A percentile compares a stretch with the other conserved stretches of the same genome.
Evolutionary conservation across 2,888 invertebrate species (phyloP).

Genomic region (Caradrina clavipalpis): DNA sequence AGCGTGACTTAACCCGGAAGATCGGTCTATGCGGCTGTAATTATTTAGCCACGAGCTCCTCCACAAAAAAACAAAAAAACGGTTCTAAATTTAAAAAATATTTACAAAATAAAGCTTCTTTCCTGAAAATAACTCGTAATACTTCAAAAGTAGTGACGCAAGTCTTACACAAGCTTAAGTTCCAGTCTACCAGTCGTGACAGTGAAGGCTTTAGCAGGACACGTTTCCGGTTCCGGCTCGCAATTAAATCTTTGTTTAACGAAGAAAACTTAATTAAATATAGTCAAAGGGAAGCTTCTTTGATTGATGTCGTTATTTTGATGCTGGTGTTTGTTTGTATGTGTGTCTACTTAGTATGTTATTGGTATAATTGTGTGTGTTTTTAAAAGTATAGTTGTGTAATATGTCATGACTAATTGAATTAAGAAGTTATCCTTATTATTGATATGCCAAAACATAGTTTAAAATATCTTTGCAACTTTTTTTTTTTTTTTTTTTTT

Average conservation of each 20-base stretch:
- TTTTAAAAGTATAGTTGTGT: too few species aligned
- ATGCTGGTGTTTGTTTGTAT: background rate
- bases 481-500: too few species aligned
- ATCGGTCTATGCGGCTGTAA: too few species aligned
- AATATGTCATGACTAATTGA: too few species aligned
- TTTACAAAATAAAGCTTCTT: constrained; percentile 14
- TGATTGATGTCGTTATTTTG: constrained; percentile 40
- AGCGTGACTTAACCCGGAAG: too few species aligned
- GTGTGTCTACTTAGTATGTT: too few species aligned
- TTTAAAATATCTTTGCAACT: too few species aligned
- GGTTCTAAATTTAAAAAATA: background rate
- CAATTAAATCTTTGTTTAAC: constrained; percentile 65
- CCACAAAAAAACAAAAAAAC: background rate
- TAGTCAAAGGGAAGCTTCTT: constrained; percentile 54
- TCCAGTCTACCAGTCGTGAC: constrained; percentile 57
- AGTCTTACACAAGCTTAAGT: constrained; percentile 58
- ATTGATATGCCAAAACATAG: too few species aligned
- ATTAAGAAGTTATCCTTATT: too few species aligned
- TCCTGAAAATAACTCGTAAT: constrained; percentile 37
- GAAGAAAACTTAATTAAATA: constrained; percentile 64
- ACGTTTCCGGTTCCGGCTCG: constrained; percentile 59
- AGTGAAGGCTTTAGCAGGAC: constrained; percentile 61
- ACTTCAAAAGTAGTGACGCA: constrained; percentile 55
- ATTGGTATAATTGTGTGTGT: too few species aligned
- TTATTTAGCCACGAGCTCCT: too few species aligned